These are phyloP conservation scores for Catamblyrhynchus diadema DNA, from an alignment of 2,797 vertebrate species.

Conservation along the genomic window DNA sequence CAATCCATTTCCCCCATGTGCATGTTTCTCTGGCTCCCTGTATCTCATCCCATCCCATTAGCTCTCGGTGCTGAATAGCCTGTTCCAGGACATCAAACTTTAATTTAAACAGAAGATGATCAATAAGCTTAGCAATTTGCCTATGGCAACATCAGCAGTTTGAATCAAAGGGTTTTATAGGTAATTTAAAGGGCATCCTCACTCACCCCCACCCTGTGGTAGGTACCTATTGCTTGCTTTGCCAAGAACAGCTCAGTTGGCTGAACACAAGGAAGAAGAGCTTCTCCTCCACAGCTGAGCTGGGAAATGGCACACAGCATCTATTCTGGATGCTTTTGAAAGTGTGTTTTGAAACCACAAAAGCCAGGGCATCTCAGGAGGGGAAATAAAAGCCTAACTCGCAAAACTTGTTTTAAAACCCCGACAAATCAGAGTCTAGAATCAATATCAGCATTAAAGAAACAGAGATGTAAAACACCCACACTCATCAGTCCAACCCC, in stretches of 20 bases:
- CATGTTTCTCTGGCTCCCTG: slow-evolving; percentile 33
- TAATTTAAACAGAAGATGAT: slow-evolving; percentile 82
- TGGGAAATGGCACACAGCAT: not conserved
- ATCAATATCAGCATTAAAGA: not conserved
- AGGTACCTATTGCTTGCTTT: slow-evolving; percentile 7
- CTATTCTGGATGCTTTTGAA: not conserved
- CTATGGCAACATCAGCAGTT: slow-evolving; percentile 76
- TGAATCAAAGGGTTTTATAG: slow-evolving; percentile 76
- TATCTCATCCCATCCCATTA: slow-evolving; percentile 77
- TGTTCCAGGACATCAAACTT: slow-evolving; percentile 81
- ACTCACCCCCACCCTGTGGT: not conserved
- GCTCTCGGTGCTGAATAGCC: slow-evolving; percentile 68
- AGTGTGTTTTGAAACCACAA: not conserved
- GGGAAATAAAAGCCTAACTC: not conserved
- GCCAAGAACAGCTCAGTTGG: not conserved
- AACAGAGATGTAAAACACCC: not conserved
- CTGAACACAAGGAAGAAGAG: not conserved
- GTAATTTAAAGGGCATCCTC: slow-evolving; percentile 76
- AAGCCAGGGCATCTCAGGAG: not conserved
- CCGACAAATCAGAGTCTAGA: not conserved
- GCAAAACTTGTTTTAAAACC: not conserved
- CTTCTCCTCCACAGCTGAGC: not conserved
- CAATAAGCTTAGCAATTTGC: slow-evolving; percentile 81
- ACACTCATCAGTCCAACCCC: not conserved
- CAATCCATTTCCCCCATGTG: slow-evolving; percentile 71